Percentiles rank a stretch among this genome's conserved stretches.
Evolutionary conservation across 2,888 invertebrate species (phyloP).

Genomic region (Stenichneumon culpator): DNA sequence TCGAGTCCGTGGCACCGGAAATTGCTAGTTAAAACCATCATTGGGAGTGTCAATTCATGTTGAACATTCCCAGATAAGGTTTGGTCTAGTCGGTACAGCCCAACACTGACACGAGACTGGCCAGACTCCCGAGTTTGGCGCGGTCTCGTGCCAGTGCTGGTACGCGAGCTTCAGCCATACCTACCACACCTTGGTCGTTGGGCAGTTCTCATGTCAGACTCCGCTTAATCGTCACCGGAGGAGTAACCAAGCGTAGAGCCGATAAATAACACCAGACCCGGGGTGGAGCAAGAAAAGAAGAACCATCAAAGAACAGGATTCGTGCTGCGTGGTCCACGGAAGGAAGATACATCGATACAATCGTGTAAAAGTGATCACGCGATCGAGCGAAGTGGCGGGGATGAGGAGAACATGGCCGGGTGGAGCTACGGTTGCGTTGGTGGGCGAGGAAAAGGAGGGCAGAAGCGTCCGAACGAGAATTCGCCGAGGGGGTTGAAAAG

Average conservation of each 20-base stretch:
- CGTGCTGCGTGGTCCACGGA: not conserved
- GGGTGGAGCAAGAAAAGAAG: not conserved
- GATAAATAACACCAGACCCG: not conserved
- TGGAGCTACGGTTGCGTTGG: not conserved
- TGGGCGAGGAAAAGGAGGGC: slow-evolving; percentile 6
- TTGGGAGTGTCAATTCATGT: too few relatives aligned
- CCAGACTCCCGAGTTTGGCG: too few relatives aligned
- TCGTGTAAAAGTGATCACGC: slow-evolving; percentile 17
- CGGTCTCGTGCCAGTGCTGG: too few relatives aligned
- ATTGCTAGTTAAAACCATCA: too few relatives aligned
- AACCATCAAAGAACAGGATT: slow-evolving; percentile 13
- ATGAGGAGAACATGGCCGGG: not conserved
- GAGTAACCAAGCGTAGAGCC: not conserved
- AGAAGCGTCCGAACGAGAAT: slow-evolving; percentile 23
- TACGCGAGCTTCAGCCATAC: too few relatives aligned
- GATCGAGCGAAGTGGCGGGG: slow-evolving; percentile 35
- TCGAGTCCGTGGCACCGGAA: too few relatives aligned
- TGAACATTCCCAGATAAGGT: too few relatives aligned
- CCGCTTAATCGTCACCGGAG: not conserved
- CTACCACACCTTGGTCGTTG: not conserved
- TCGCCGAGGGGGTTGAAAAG: slow-evolving; percentile 12
- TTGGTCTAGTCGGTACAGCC: too few relatives aligned
- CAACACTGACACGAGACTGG: too few relatives aligned
- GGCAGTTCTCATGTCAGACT: not conserved
- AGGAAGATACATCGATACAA: slow-evolving; percentile 33